Percentiles rank a stretch among this genome's conserved stretches.
Conservation (phyloP, 2,797 vertebrate genomes). For the Hippoglossus hippoglossus region DNA sequence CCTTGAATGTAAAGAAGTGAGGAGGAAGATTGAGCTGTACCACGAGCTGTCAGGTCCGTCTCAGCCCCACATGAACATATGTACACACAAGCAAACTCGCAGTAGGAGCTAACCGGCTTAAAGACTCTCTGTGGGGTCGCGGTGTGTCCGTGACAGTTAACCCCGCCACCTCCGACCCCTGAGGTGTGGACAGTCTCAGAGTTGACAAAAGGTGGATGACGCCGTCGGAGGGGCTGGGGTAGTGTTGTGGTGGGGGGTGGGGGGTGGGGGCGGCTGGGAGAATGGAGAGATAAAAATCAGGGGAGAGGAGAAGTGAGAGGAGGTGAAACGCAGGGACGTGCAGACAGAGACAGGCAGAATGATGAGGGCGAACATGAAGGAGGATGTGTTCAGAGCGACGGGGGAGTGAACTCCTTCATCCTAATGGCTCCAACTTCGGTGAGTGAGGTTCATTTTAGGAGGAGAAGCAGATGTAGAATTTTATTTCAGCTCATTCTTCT, state of each 20-base stretch:
- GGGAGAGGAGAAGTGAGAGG: slow-evolving; percentile 23
- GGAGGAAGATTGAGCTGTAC: background rate
- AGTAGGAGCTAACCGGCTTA: slow-evolving; percentile 62
- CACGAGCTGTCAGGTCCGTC: background rate
- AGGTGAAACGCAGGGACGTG: slow-evolving; percentile 35
- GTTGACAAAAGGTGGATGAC: slow-evolving; percentile 51
- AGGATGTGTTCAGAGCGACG: background rate
- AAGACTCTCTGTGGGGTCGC: slow-evolving; percentile 64
- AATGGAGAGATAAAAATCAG: slow-evolving; percentile 25
- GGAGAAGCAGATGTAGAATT: too few species aligned
- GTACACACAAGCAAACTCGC: slow-evolving; percentile 28
- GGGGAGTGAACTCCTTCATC: background rate
- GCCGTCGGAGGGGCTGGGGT: background rate
- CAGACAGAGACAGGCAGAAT: slow-evolving; percentile 13
- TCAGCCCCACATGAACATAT: slow-evolving; percentile 28
- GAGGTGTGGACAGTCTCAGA: slow-evolving; percentile 52
- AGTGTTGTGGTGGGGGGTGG: background rate
- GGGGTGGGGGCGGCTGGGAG: background rate
- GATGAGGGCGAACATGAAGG: slow-evolving; percentile 9
- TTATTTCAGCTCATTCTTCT: too few species aligned
- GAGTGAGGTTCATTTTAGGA: too few species aligned
- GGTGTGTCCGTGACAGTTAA: slow-evolving; percentile 67
- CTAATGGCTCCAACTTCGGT: too few species aligned
- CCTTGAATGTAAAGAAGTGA: background rate
- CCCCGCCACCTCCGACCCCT: slow-evolving; percentile 61